phyloP scores from a whole-genome alignment of 2,888 invertebrate genomes.

The Metalampra italica region DNA sequence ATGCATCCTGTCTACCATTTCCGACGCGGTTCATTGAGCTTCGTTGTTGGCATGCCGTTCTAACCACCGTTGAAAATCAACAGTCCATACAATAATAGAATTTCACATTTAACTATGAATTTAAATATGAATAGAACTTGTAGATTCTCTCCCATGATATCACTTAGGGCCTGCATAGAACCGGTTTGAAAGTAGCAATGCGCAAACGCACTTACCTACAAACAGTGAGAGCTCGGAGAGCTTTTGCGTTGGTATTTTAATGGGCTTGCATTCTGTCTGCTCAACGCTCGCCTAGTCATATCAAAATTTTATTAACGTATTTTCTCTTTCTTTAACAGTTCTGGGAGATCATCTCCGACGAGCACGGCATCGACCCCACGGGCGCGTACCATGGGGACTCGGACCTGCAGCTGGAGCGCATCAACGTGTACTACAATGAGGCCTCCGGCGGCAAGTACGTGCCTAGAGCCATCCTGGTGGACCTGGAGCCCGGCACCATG shows the following conservation, averaged over 20 bases:
- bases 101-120: conserved; percentile 15
- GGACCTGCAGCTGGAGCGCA: conserved; percentile 94
- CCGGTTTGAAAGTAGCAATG: conserved; percentile 60
- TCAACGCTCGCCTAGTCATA: conserved; percentile 22
- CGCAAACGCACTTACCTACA: conserved; percentile 34
- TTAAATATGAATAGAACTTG: conserved; percentile 29
- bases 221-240: conserved; percentile 38
- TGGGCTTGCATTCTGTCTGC: conserved; percentile 41
- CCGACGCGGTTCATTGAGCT: conserved; percentile 59
- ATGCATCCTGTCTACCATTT: conserved; percentile 60
- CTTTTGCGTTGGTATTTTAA: conserved; percentile 59
- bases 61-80: conserved; percentile 1
- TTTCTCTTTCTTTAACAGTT: conserved; percentile 79
- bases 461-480: conserved; percentile 66
- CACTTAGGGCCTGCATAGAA: conserved; percentile 32
- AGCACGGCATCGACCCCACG: conserved; percentile 95
- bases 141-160: conserved; percentile 31
- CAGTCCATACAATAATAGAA: conserved; percentile 16
- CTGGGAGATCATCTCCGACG: conserved; percentile 98
- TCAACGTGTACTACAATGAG: conserved; percentile 98
- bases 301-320: conserved; percentile 80
- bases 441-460: conserved; percentile 81
- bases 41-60: conserved; percentile 17
- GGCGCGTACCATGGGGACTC: conserved; percentile 94
- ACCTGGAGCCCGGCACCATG: conserved; percentile 75